Evolutionary conservation across 2,888 invertebrate species (phyloP), one percentile per base, ranked within the genome.

Genomic region (Dynastes maya): DNA sequence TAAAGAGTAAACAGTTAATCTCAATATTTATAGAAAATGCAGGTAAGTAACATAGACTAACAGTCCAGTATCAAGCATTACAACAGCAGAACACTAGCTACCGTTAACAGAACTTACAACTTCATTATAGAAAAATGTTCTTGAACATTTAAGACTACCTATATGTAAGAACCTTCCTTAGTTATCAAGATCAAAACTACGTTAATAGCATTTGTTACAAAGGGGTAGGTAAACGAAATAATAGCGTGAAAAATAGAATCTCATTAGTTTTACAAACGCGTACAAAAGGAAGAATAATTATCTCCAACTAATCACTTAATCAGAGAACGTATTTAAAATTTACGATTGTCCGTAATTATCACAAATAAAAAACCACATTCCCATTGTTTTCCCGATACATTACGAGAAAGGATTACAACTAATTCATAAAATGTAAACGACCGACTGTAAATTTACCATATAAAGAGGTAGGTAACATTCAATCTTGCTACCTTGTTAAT

Each of bases 391-490:
- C 58, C 58, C 11, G 45, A 8, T 61, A 40, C 58, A 61, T 72
- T 72, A 72, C 58, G 58, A 72, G 58, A 72, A 2, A 29, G 45
- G 58, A 61, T 72, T 72, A 72, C 72, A 37, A 72, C 37, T 72
- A 72, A 72, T 72, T 72, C 72, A 40, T 72, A 72, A 72, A 72
- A 40, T 61, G 61, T 72, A 72, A 72, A 72, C 58, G 16, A 40
- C 58, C 45, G 45, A 40, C 40, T 40, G 40, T 72, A 72, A 72
- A 72, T 72, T 68, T 72, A 72, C 72, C 58, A 45, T 45, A 45
- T 61, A 61, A 72, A 61, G 61, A 72, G 61, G 11, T n/a, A 58
- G 32, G 4, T 16, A 61, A 22, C 27, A 29, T 9, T 22, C 61
- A 61, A 22, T 61, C 61, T 61, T 22, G 27, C 29, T 51, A 49